Conservation (phyloP, 2,797 vertebrate species). For the Amphiprion clarkii region DNA sequence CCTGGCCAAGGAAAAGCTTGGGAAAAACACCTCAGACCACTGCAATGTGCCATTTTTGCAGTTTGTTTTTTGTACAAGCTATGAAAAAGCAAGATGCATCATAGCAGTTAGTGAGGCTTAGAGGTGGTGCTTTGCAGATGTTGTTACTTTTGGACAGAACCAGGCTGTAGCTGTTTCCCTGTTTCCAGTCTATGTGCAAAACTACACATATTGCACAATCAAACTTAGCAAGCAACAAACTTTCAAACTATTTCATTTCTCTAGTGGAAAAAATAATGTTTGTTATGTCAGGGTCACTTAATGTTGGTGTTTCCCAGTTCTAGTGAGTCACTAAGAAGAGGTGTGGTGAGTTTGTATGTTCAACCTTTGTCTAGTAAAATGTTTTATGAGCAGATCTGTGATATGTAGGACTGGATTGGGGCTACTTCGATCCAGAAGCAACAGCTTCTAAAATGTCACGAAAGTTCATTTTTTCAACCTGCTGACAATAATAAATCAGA, state of each 20-base stretch:
- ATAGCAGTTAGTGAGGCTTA: background rate
- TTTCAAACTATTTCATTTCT: background rate
- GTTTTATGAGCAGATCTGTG: background rate
- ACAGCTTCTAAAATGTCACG: conserved; percentile 1
- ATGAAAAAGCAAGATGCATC: background rate
- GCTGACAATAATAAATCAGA: background rate
- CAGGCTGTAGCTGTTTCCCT: too few relatives aligned
- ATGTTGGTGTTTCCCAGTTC: background rate
- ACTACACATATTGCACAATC: too few relatives aligned
- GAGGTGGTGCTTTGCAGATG: background rate
- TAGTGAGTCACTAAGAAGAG: background rate
- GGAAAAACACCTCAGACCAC: background rate
- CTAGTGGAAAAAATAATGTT: background rate
- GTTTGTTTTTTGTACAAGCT: background rate
- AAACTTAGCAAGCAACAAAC: too few relatives aligned
- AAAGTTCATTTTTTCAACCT: background rate
- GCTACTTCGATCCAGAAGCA: background rate
- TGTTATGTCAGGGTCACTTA: background rate
- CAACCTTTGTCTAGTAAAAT: background rate
- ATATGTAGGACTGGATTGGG: too few relatives aligned
- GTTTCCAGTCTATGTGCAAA: too few relatives aligned
- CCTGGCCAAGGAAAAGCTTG: background rate
- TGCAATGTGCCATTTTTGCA: background rate
- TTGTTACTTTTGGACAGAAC: background rate
- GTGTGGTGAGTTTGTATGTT: too few relatives aligned